Evolutionary conservation across 2,113 vertebrate genomes (phyloP).

Genomic region (Pseudonaja textilis): DNA sequence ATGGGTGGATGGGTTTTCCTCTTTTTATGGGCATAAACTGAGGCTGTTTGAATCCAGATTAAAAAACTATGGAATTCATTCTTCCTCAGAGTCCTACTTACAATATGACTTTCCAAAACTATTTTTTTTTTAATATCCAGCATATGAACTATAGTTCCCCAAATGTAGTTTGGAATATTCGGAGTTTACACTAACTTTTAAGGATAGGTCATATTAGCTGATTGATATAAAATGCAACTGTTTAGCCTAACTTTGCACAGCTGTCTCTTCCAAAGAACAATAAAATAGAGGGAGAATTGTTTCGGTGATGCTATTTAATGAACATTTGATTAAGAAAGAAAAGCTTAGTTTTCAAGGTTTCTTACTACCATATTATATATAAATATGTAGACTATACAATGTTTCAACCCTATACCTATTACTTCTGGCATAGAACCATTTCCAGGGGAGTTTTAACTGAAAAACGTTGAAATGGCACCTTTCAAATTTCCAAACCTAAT

Average conservation of each 20-base stretch:
- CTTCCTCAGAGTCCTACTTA: not conserved
- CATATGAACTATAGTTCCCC: not conserved
- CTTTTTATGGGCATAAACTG: too few species aligned
- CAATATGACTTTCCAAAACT: not conserved
- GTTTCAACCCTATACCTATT: not conserved
- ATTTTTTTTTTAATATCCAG: not conserved
- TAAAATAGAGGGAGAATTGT: not conserved
- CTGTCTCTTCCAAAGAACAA: not conserved
- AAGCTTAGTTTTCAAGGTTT: not conserved
- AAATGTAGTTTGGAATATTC: not conserved
- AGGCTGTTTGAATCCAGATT: not conserved
- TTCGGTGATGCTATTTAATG: not conserved
- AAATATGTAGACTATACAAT: not conserved
- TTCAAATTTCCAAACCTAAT: not conserved
- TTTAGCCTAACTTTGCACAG: not conserved
- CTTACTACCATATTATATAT: not conserved
- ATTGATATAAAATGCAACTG: not conserved
- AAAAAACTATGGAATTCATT: not conserved
- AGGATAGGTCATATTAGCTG: not conserved
- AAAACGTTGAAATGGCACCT: not conserved
- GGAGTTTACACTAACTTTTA: not conserved
- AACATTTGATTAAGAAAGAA: not conserved
- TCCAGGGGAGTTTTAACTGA: not conserved
- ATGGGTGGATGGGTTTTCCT: not conserved
- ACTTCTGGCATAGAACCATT: not conserved